A percentile compares a stretch with the other conserved stretches of the same genome.
Evolutionary conservation across 2,113 vertebrate species (phyloP).

Genomic region (Eleginops maclovinus): DNA sequence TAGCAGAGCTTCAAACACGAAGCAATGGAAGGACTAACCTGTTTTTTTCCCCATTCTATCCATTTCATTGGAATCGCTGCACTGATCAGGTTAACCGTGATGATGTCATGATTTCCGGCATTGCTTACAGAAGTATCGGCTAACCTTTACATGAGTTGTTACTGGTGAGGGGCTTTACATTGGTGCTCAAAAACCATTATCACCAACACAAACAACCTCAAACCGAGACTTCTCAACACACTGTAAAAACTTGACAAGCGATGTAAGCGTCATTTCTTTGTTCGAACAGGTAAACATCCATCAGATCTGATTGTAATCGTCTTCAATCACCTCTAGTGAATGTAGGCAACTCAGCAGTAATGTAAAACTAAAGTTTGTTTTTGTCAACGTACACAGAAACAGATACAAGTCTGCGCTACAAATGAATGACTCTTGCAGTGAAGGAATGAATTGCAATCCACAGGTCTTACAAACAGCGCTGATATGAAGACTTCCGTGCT

Average conservation of each 20-base stretch:
- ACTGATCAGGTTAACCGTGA: constrained; percentile 77
- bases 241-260: constrained; percentile 33
- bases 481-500: constrained; percentile 7
- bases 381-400: constrained; percentile 18
- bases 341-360: constrained; percentile 59
- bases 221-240: constrained; percentile 18
- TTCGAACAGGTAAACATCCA: constrained; percentile 21
- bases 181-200: constrained; percentile 72
- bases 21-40: constrained; percentile 54
- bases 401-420: constrained; percentile 10
- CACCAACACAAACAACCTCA: constrained; percentile 70
- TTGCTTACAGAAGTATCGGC: constrained; percentile 7
- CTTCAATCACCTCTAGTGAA: constrained; percentile 55
- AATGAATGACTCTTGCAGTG: constrained; percentile 16
- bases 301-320: constrained; percentile 61
- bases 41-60: constrained; percentile 83
- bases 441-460: constrained; percentile 22
- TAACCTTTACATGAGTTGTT: constrained; percentile 44
- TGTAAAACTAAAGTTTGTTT: constrained; percentile 21
- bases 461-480: constrained; percentile 35
- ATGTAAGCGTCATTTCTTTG: constrained; percentile 5
- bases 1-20: constrained; percentile 61
- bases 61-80: constrained; percentile 87
- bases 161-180: constrained; percentile 69
- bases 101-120: constrained; percentile 17